These are phyloP conservation scores for Brachyalestes nurse DNA, from an alignment of 2,797 vertebrate genomes.

Conservation along the genomic window DNA sequence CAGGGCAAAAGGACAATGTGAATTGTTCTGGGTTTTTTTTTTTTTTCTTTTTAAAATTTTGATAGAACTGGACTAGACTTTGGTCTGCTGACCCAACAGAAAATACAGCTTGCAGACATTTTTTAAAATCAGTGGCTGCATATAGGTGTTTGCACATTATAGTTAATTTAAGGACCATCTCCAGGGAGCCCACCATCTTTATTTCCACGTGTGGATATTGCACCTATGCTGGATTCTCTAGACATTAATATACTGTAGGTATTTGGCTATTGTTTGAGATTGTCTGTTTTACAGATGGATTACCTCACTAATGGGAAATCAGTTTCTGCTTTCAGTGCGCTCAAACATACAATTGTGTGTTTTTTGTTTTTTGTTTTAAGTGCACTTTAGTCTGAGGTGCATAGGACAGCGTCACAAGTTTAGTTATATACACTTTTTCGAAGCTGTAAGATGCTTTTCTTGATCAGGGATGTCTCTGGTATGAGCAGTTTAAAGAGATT, in stretches of 20 bases:
- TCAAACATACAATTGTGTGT: neutral
- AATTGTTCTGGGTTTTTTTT: too few relatives aligned
- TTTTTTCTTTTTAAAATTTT: neutral
- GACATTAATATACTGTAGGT: neutral
- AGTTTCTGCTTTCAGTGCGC: neutral
- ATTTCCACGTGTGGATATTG: neutral
- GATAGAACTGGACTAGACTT: neutral
- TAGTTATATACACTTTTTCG: neutral
- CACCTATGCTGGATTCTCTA: neutral
- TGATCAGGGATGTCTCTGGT: too few relatives aligned
- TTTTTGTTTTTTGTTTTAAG: neutral
- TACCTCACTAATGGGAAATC: neutral
- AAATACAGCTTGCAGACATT: neutral
- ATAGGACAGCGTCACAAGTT: neutral
- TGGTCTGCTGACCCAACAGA: neutral
- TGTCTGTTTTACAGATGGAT: neutral
- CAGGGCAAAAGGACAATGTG: neutral
- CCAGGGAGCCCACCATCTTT: neutral
- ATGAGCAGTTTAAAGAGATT: too few relatives aligned
- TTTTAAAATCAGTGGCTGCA: neutral
- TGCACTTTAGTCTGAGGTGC: constrained; percentile 11
- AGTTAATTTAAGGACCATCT: neutral
- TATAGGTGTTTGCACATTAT: neutral
- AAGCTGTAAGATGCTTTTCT: neutral
- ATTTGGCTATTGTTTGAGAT: neutral